Evolutionary conservation across 2,888 invertebrate genomes (phyloP).

Genomic region (Linnaemya vulpina): DNA sequence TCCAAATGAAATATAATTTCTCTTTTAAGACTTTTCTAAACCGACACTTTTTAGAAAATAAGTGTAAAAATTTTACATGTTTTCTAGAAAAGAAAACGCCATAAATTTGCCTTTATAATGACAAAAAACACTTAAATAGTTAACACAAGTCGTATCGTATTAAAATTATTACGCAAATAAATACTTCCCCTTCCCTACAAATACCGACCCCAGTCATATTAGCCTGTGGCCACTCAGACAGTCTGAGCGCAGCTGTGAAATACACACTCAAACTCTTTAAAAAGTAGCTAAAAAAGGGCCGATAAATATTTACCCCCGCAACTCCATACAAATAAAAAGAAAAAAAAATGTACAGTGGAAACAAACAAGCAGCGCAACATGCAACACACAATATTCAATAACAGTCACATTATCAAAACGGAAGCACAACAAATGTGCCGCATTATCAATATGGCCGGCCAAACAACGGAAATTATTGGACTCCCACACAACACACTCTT

Average conservation of each 20-base stretch:
- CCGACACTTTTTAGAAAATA: too few species aligned
- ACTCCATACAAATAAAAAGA: background rate
- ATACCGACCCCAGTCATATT: background rate
- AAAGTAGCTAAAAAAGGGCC: background rate
- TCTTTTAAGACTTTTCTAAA: too few species aligned
- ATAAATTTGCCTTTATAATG: too few species aligned
- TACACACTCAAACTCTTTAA: constrained; percentile 14
- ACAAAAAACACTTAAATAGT: background rate
- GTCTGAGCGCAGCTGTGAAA: constrained; percentile 42
- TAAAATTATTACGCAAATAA: constrained; percentile 10
- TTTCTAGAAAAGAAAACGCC: too few species aligned
- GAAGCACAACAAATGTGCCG: constrained; percentile 63
- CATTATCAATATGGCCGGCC: constrained; percentile 57
- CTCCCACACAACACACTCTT: constrained; percentile 32
- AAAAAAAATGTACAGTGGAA: too few species aligned
- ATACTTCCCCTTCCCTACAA: background rate
- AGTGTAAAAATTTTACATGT: too few species aligned
- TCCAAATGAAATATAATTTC: too few species aligned
- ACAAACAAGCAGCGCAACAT: constrained; percentile 22
- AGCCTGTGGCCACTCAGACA: constrained; percentile 52
- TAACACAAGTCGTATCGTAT: background rate
- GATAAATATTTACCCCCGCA: constrained; percentile 1
- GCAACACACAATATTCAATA: constrained; percentile 49
- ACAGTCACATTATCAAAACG: constrained; percentile 56
- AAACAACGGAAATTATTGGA: constrained; percentile 59